These are phyloP conservation scores for Prunella strophiata DNA, from an alignment of 2,797 vertebrate genomes.

Conservation along the genomic window DNA sequence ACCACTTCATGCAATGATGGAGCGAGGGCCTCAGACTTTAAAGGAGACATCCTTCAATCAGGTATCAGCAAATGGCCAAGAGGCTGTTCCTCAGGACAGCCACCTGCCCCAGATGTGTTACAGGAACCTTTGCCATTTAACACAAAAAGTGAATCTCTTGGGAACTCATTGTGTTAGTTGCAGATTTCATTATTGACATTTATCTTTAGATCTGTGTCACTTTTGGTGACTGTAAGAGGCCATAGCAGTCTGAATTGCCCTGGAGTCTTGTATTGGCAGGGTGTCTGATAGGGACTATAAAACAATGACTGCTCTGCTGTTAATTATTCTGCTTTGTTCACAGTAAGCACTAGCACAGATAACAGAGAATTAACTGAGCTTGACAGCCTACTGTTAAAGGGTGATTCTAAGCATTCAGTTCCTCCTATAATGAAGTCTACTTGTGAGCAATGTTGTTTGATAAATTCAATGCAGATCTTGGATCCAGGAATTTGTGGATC, in stretches of 20 bases:
- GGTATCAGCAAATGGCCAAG: constrained; percentile 70
- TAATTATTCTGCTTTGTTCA: neutral
- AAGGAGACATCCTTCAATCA: constrained; percentile 99
- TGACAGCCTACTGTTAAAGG: neutral
- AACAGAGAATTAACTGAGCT: neutral
- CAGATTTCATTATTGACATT: neutral
- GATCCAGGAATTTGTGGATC: neutral
- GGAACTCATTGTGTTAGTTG: neutral
- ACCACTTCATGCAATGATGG: constrained; percentile 98
- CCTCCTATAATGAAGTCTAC: neutral
- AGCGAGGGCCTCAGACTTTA: constrained; percentile 95
- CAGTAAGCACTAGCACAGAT: neutral
- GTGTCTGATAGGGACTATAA: neutral
- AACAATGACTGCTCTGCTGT: neutral
- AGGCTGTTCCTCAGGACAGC: neutral
- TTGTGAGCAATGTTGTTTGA: neutral
- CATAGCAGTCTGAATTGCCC: neutral
- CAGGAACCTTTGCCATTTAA: neutral
- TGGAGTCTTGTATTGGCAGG: neutral
- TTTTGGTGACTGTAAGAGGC: neutral
- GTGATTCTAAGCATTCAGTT: neutral
- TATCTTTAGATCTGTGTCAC: neutral
- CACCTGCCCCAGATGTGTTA: neutral
- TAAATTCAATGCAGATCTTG: neutral
- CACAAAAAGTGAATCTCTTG: neutral